Evolutionary conservation across 2,797 vertebrate genomes (phyloP).

Genomic region (Phalanger gymnotis): DNA sequence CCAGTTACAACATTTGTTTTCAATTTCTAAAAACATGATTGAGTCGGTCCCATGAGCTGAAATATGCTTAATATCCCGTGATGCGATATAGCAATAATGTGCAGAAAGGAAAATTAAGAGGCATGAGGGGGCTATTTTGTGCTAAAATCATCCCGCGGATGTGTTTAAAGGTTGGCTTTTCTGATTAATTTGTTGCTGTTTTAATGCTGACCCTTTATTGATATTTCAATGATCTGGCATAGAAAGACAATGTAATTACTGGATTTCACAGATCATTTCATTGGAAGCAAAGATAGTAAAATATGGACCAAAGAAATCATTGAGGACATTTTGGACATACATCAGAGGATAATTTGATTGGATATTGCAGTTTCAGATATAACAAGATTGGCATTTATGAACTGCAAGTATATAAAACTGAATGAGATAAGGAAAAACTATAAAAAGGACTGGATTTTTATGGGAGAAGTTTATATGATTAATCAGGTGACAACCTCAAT

Average conservation of each 20-base stretch:
- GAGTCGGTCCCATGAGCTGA: slow-evolving; percentile 84
- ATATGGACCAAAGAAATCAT: slow-evolving; percentile 73
- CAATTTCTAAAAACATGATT: slow-evolving; percentile 87
- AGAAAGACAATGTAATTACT: slow-evolving; percentile 76
- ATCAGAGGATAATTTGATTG: slow-evolving; percentile 74
- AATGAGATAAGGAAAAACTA: slow-evolving; percentile 53
- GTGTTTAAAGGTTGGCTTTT: slow-evolving; percentile 84
- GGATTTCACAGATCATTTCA: slow-evolving; percentile 82
- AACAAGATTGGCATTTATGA: slow-evolving; percentile 76
- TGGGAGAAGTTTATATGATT: slow-evolving; percentile 52
- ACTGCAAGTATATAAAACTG: slow-evolving; percentile 67
- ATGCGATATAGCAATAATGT: slow-evolving; percentile 83
- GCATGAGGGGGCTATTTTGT: slow-evolving; percentile 83
- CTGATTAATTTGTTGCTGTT: slow-evolving; percentile 83
- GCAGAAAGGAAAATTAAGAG: slow-evolving; percentile 87
- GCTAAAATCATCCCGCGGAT: slow-evolving; percentile 86
- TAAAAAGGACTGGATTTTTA: slow-evolving; percentile 67
- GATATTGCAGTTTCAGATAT: slow-evolving; percentile 73
- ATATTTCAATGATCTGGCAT: slow-evolving; percentile 79
- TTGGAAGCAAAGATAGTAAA: slow-evolving; percentile 83
- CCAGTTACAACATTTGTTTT: slow-evolving; percentile 90
- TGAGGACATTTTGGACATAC: slow-evolving; percentile 68
- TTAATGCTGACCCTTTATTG: slow-evolving; percentile 76
- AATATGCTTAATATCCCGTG: slow-evolving; percentile 90
- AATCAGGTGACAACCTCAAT: slow-evolving; percentile 55